A percentile compares a stretch with the other conserved stretches of the same genome.
Evolutionary conservation across 2,888 invertebrate genomes (phyloP).

Genomic region (Bruchidius siliquastri): DNA sequence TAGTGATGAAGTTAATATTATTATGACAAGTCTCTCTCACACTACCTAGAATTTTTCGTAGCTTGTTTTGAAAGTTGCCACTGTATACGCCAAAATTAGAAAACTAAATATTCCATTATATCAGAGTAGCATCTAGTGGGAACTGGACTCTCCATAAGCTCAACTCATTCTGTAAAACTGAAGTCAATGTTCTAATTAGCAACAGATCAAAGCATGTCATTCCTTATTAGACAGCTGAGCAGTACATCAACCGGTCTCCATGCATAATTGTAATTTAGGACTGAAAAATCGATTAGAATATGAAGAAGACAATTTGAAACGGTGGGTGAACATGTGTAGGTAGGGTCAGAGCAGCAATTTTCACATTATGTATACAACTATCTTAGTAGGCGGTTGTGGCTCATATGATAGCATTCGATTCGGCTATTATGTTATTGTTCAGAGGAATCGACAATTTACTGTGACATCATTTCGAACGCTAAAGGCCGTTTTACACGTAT

Average conservation of each 20-base stretch:
- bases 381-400: not conserved
- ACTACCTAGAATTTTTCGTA: no score
- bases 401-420: not conserved
- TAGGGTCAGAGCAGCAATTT: not conserved
- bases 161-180: not conserved
- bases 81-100: no score
- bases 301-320: not conserved
- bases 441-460: not conserved
- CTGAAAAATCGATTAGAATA: not conserved
- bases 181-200: not conserved
- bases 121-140: no score
- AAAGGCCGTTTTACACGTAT: not conserved
- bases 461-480: not conserved
- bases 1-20: no score
- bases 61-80: no score
- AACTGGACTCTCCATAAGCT: no score
- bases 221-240: not conserved
- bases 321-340: not conserved
- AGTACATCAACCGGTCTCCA: not conserved
- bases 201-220: not conserved
- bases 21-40: no score
- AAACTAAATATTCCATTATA: no score
- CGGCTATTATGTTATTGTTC: not conserved
- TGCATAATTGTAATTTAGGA: not conserved
- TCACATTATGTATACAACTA: not conserved